A percentile compares a stretch with the other conserved stretches of the same genome.
phyloP scores from a whole-genome alignment of 2,113 vertebrate species.

The Lepus americanus region DNA sequence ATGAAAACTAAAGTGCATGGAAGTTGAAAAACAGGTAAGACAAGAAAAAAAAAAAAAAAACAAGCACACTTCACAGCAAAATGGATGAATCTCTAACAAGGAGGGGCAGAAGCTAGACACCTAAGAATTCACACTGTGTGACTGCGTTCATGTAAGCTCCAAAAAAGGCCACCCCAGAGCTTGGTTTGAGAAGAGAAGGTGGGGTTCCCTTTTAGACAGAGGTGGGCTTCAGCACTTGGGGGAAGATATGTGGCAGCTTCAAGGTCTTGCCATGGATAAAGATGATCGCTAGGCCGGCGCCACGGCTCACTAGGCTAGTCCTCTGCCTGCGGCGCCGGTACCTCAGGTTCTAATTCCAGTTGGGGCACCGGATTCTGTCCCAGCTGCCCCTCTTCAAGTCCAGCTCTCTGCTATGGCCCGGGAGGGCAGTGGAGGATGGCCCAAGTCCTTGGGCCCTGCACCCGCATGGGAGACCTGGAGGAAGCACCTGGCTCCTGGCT shows the following conservation, averaged over 20 bases:
- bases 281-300: neutral
- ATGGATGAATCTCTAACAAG: rapidly evolving
- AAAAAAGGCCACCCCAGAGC: neutral
- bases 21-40: neutral
- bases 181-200: neutral
- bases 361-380: too few relatives aligned
- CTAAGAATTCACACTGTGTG: rapidly evolving
- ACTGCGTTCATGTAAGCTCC: neutral
- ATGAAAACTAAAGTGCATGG: neutral
- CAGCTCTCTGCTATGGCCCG: too few relatives aligned
- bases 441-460: too few relatives aligned
- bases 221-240: neutral
- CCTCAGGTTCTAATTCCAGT: too few relatives aligned
- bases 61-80: neutral
- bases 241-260: neutral
- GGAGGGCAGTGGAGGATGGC: too few relatives aligned
- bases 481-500: too few relatives aligned
- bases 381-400: too few relatives aligned
- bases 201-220: too few relatives aligned
- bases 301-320: too few relatives aligned
- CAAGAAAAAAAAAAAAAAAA: neutral
- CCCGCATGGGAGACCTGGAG: too few relatives aligned
- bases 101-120: neutral
- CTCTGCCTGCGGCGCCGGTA: too few relatives aligned
- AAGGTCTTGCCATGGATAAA: neutral